These are phyloP conservation scores for Neodiprion virginianus DNA, from an alignment of 1,140 invertebrate species.

Conservation along the genomic window DNA sequence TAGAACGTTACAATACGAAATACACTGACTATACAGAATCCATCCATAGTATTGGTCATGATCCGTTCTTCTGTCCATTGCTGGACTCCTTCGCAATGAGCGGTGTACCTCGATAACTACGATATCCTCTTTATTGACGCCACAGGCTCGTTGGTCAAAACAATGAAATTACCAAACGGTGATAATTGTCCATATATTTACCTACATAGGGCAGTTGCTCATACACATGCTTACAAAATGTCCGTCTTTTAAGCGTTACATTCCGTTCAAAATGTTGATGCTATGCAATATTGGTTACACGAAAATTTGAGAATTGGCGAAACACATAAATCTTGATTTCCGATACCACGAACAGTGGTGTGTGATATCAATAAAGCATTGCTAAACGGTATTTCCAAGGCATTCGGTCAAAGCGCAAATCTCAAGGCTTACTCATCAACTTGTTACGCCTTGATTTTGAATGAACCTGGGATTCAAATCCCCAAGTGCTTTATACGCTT, in stretches of 20 bases:
- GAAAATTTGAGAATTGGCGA: background rate
- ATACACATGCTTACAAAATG: background rate
- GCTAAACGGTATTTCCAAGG: background rate
- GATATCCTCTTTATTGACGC: conserved; percentile 10
- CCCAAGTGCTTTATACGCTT: background rate
- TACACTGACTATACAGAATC: no score
- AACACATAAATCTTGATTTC: background rate
- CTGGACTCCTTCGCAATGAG: conserved; percentile 16
- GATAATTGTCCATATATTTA: conserved; percentile 19
- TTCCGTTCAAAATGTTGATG: conserved; percentile 10
- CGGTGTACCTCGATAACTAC: conserved; percentile 3
- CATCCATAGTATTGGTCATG: conserved; percentile 12
- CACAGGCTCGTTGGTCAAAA: conserved; percentile 17
- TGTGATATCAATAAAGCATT: conserved; percentile 13
- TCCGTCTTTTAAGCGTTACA: conserved; percentile 21
- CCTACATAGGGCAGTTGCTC: conserved; percentile 12
- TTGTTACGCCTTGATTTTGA: background rate
- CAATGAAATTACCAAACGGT: conserved; percentile 13
- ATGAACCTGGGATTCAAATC: background rate
- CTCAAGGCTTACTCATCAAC: background rate
- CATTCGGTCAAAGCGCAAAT: background rate
- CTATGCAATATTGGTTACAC: conserved; percentile 6
- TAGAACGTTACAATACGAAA: no score
- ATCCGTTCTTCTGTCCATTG: conserved; percentile 21
- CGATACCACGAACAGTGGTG: background rate